Conservation (phyloP, 2,797 vertebrate species). For the Falco rusticolus region DNA sequence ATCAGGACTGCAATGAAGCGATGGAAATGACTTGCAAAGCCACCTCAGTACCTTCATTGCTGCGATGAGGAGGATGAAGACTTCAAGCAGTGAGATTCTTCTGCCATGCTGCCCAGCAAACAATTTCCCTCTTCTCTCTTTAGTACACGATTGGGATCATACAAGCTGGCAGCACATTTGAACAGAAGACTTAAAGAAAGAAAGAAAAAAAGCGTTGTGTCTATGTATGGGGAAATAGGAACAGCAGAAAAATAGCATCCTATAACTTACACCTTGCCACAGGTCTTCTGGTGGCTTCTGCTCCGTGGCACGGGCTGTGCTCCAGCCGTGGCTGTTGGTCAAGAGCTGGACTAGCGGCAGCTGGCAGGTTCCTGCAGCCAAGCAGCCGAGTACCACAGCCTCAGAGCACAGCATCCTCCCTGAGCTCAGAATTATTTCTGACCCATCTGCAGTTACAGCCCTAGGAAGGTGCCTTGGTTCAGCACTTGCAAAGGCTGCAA, state of each 20-base stretch:
- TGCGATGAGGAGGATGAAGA: not conserved
- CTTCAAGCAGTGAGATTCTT: not conserved
- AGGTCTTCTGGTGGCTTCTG: not conserved
- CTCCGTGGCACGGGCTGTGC: not conserved
- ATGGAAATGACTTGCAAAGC: not conserved
- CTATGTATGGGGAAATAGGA: not conserved
- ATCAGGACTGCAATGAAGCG: rapidly evolving
- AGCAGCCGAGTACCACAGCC: rapidly evolving
- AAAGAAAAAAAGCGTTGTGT: not conserved
- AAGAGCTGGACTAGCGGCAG: not conserved
- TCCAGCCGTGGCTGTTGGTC: not conserved
- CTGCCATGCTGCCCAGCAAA: not conserved
- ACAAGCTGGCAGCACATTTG: not conserved
- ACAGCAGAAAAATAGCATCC: not conserved
- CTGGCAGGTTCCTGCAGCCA: not conserved
- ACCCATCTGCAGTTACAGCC: not conserved
- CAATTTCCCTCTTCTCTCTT: not conserved
- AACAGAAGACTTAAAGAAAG: not conserved
- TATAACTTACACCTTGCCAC: not conserved
- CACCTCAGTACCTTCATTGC: not conserved
- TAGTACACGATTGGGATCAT: not conserved
- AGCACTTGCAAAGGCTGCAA: not conserved
- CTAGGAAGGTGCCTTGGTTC: not conserved
- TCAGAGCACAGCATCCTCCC: not conserved
- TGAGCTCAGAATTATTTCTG: not conserved